Evolutionary conservation across 53 echinoderm and acorn worm genomes (phyloP).

Genomic region (Stichopus horrens): DNA sequence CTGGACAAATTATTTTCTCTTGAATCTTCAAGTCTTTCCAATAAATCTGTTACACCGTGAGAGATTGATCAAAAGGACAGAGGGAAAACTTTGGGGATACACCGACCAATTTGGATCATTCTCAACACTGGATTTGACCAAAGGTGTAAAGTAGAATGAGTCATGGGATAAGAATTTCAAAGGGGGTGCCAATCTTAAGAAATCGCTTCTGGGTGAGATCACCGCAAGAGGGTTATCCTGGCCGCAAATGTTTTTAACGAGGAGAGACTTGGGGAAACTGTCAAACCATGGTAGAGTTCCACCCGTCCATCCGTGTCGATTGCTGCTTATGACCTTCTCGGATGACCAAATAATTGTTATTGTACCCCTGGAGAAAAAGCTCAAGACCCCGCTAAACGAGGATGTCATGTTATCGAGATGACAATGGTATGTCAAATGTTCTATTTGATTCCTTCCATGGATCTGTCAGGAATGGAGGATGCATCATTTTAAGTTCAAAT

Average conservation of each 20-base stretch:
- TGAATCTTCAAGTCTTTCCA: too few species aligned
- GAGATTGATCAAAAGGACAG: neutral
- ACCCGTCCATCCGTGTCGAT: neutral
- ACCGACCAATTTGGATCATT: neutral
- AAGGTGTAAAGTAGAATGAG: neutral
- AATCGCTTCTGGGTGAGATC: neutral
- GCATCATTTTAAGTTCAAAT: too few species aligned
- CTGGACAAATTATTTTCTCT: neutral
- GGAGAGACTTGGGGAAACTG: neutral
- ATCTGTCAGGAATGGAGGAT: neutral
- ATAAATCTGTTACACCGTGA: neutral
- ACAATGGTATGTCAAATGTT: neutral
- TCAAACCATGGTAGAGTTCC: neutral
- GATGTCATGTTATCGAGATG: neutral
- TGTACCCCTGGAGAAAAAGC: neutral
- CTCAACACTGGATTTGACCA: too few species aligned
- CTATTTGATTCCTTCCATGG: neutral
- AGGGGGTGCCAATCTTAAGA: neutral
- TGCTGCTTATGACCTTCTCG: neutral
- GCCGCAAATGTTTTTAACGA: neutral
- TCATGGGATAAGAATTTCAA: neutral
- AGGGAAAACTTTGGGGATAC: neutral
- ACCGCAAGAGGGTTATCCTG: neutral
- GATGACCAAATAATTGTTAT: neutral
- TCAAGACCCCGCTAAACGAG: neutral